Evolutionary conservation across 2,888 invertebrate genomes (phyloP).

Genomic region (Acanthopleura granulata): DNA sequence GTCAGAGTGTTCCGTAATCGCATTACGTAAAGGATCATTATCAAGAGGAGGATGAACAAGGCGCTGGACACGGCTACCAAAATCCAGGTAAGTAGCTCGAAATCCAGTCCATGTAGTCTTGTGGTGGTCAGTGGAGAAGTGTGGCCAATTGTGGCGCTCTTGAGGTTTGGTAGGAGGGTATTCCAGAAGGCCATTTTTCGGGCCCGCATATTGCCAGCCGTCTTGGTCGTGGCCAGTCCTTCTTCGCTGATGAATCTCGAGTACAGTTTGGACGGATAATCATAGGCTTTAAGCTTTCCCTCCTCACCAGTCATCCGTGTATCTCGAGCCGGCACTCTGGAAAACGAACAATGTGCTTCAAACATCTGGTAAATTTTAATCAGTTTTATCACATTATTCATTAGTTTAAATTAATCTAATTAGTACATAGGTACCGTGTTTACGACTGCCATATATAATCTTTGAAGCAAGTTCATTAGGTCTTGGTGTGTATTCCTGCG

Average conservation of each 20-base stretch:
- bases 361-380: neutral
- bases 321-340: neutral
- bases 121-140: neutral
- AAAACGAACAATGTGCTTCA: neutral
- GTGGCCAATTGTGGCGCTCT: neutral
- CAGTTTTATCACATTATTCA: too few species aligned
- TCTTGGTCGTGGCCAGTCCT: neutral
- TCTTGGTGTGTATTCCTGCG: too few species aligned
- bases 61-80: constrained; percentile 4
- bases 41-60: neutral
- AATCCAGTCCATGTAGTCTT: neutral
- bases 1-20: neutral
- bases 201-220: constrained; percentile 24
- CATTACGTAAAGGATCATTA: constrained; percentile 6
- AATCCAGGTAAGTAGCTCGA: constrained; percentile 11
- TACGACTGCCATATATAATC: too few species aligned
- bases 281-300: neutral
- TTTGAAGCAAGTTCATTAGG: too few species aligned
- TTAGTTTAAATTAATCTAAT: too few species aligned
- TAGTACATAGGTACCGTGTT: too few species aligned
- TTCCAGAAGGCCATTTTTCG: constrained; percentile 34
- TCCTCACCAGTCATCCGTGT: neutral
- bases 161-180: constrained; percentile 24
- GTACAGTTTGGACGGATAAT: neutral
- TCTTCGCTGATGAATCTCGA: neutral